Evolutionary conservation across 2,113 vertebrate species (phyloP).

Genomic region (Corynorhinus townsendii): DNA sequence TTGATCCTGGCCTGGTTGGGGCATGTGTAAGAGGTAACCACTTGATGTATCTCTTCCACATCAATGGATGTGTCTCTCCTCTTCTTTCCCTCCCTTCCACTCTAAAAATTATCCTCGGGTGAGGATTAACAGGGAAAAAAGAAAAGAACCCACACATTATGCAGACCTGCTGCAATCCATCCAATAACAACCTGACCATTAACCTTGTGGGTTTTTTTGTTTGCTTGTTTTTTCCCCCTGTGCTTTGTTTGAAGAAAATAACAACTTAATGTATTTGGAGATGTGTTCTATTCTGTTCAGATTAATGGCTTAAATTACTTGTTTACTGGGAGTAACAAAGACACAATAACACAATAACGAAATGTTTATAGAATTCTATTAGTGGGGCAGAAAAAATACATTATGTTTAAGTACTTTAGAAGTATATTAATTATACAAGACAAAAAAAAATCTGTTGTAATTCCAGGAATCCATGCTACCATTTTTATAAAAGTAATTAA

Average conservation of each 20-base stretch:
- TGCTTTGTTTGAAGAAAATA: conserved; percentile 8
- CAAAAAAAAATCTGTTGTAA: background rate
- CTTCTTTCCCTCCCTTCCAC: too few species aligned
- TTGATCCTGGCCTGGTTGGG: too few species aligned
- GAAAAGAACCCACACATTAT: too few species aligned
- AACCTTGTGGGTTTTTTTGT: background rate
- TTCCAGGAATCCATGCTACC: background rate
- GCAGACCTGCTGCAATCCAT: too few species aligned
- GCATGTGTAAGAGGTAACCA: too few species aligned
- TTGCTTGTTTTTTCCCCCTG: background rate
- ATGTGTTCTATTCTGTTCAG: background rate
- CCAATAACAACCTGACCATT: background rate
- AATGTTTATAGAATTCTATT: background rate
- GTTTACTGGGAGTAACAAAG: background rate
- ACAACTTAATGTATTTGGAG: background rate
- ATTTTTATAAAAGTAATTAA: background rate
- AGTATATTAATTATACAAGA: background rate
- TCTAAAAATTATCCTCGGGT: too few species aligned
- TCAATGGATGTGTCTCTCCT: too few species aligned
- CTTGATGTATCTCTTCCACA: too few species aligned
- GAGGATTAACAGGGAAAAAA: too few species aligned
- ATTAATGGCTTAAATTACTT: background rate
- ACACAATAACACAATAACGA: background rate
- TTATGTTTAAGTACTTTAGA: background rate
- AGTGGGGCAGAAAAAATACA: background rate